These are phyloP conservation scores for Gymnosoma rotundatum DNA, from an alignment of 2,888 invertebrate species.

Conservation along the genomic window DNA sequence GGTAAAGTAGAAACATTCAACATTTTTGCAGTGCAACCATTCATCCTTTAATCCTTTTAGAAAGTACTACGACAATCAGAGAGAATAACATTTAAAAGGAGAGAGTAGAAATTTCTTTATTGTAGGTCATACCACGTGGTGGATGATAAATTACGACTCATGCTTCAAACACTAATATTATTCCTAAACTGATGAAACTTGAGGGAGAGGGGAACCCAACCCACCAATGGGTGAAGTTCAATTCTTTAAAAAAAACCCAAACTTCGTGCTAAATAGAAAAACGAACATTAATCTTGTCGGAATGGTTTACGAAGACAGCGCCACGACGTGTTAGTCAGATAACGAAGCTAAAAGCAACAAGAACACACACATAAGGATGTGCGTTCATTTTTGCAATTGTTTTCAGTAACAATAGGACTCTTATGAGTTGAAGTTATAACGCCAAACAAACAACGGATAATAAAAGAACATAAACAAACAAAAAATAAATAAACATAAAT, in stretches of 20 bases:
- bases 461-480: constrained; percentile 55
- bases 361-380: constrained; percentile 53
- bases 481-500: constrained; percentile 38
- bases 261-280: constrained; percentile 67
- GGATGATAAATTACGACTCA: constrained; percentile 71
- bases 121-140: constrained; percentile 75
- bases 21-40: constrained; percentile 27
- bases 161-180: constrained; percentile 62
- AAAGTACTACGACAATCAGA: constrained; percentile 1
- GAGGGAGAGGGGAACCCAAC: constrained; percentile 41
- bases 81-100: background rate
- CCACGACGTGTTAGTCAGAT: constrained; percentile 33
- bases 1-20: constrained; percentile 44
- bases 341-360: constrained; percentile 56
- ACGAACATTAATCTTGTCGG: constrained; percentile 45
- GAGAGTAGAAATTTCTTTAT: constrained; percentile 5
- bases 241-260: constrained; percentile 54
- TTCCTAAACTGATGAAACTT: constrained; percentile 43
- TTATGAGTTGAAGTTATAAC: constrained; percentile 75
- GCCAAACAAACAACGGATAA: constrained; percentile 62
- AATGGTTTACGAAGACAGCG: constrained; percentile 25
- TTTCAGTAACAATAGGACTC: constrained; percentile 79
- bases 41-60: constrained; percentile 23
- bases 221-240: constrained; percentile 75
- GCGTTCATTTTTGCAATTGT: constrained; percentile 58